A percentile compares a stretch with the other conserved stretches of the same genome.
Conservation (phyloP, 1,140 invertebrate species). For the Aphelinus certus region DNA sequence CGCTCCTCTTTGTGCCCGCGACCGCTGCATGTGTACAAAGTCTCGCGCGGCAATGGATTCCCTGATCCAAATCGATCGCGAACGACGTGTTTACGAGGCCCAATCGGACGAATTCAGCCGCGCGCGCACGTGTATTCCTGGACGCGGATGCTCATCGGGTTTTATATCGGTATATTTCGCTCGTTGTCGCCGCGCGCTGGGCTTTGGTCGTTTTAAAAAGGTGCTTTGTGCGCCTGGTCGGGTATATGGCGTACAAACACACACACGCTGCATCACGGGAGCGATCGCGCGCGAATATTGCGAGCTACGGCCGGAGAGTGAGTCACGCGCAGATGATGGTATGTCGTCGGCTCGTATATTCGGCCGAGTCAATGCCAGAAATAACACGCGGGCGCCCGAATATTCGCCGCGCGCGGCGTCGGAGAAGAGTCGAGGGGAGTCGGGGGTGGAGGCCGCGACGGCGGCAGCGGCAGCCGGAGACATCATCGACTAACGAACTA, state of each 20-base stretch:
- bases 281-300: constrained; percentile 50
- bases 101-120: no score
- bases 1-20: neutral
- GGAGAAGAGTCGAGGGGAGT: constrained; percentile 27
- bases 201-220: constrained; percentile 4
- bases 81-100: neutral
- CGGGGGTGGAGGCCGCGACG: constrained; percentile 48
- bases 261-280: neutral
- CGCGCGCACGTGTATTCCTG: neutral
- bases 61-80: constrained; percentile 3
- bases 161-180: no score
- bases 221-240: constrained; percentile 13
- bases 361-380: constrained; percentile 60
- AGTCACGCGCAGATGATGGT: constrained; percentile 56
- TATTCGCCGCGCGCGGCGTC: neutral
- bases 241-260: constrained; percentile 15
- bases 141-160: neutral
- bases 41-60: neutral
- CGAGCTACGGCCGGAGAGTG: constrained; percentile 43
- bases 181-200: no score
- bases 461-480: constrained; percentile 30
- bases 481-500: constrained; percentile 59
- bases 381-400: constrained; percentile 52
- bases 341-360: constrained; percentile 46
- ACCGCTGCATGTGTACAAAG: neutral